Evolutionary conservation across 1,140 invertebrate genomes (phyloP).

Genomic region (Daktulosphaira vitifoliae): DNA sequence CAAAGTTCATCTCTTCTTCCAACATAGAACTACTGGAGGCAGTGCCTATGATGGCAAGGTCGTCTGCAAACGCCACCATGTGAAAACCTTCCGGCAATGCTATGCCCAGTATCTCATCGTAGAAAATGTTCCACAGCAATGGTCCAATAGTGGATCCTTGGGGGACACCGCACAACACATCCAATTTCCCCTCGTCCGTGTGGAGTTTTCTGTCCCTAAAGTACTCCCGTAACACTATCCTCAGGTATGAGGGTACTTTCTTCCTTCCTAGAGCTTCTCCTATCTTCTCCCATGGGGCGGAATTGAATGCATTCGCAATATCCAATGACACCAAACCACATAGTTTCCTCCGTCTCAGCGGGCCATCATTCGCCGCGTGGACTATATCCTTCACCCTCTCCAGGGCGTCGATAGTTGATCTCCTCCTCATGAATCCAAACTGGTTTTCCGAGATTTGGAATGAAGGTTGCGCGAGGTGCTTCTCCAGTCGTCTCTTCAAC

Average conservation of each 20-base stretch:
- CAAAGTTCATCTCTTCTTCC: neutral
- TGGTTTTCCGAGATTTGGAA: neutral
- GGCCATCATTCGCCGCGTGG: neutral
- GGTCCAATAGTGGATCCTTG: conserved; percentile 19
- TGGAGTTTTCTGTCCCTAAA: neutral
- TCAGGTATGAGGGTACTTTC: neutral
- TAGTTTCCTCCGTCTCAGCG: neutral
- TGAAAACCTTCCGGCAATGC: neutral
- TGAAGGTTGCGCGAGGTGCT: neutral
- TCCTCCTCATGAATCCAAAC: neutral
- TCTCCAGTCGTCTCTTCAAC: neutral
- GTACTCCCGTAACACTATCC: conserved; percentile 8
- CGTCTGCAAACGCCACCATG: conserved; percentile 7
- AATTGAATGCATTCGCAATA: conserved; percentile 2
- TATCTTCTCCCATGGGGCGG: conserved; percentile 9
- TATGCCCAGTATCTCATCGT: neutral
- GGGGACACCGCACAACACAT: neutral
- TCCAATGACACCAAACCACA: neutral
- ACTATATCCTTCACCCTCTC: neutral
- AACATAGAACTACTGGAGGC: neutral
- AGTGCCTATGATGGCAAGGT: conserved; percentile 5
- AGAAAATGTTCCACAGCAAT: neutral
- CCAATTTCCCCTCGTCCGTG: neutral
- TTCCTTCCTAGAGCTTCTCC: neutral
- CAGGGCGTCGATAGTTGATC: neutral